Conservation (phyloP, 2,888 invertebrate genomes). For the Pomacea canaliculata region DNA sequence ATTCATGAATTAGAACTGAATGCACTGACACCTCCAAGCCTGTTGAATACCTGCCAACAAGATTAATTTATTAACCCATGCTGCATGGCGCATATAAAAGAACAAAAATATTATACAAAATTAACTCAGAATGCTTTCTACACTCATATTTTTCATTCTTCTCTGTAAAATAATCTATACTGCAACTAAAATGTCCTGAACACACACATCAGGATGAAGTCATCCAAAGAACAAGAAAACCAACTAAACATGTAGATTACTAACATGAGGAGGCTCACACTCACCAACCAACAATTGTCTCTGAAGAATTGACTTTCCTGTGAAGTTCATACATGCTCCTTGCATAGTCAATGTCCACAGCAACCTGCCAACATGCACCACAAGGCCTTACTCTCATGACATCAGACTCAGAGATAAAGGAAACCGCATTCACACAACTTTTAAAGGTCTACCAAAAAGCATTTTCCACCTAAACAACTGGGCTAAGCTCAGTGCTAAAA, state of each 20-base stretch:
- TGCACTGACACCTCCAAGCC: slow-evolving; percentile 97
- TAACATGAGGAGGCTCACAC: slow-evolving; percentile 23
- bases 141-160: background rate
- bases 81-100: too few relatives aligned
- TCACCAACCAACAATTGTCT: slow-evolving; percentile 98
- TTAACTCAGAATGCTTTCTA: background rate
- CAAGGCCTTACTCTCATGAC: background rate
- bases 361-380: slow-evolving; percentile 78
- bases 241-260: too few relatives aligned
- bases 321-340: slow-evolving; percentile 95
- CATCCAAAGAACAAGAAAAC: too few relatives aligned
- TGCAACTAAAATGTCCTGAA: too few relatives aligned
- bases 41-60: slow-evolving; percentile 80
- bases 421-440: too few relatives aligned
- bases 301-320: slow-evolving; percentile 90
- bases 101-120: background rate
- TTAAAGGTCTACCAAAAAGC: too few relatives aligned
- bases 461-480: too few relatives aligned
- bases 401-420: too few relatives aligned
- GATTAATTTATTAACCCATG: background rate
- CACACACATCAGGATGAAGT: too few relatives aligned
- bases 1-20: slow-evolving; percentile 96
- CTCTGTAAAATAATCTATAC: background rate
- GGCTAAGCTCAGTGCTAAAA: too few relatives aligned
- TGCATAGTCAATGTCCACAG: slow-evolving; percentile 96